These are phyloP conservation scores for Watsonalla binaria DNA, from an alignment of 2,888 invertebrate genomes.

Conservation along the genomic window DNA sequence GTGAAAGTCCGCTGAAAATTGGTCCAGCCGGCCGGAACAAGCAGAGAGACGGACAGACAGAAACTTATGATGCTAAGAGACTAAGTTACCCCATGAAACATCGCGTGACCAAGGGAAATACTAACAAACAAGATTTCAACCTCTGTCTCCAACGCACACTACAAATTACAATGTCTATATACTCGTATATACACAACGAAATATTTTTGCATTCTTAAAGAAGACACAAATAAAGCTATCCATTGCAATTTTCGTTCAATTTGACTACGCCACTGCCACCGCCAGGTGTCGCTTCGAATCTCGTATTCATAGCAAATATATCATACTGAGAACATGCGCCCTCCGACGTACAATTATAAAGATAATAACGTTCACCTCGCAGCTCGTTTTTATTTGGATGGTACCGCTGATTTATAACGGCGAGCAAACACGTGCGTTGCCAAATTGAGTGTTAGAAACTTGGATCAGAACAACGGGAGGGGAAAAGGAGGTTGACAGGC, in stretches of 20 bases:
- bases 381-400: conserved; percentile 71
- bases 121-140: too few species aligned
- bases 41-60: too few species aligned
- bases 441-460: conserved; percentile 11
- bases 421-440: conserved; percentile 15
- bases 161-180: too few species aligned
- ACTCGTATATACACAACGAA: too few species aligned
- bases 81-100: too few species aligned
- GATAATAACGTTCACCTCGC: conserved; percentile 76
- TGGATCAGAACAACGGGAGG: not conserved
- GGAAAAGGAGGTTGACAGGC: too few species aligned
- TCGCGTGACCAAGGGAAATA: too few species aligned
- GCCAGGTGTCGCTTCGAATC: conserved; percentile 71
- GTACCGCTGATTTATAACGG: conserved; percentile 68
- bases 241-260: conserved; percentile 28
- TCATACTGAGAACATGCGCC: conserved; percentile 47
- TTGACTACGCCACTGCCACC: conserved; percentile 47
- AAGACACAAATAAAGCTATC: conserved; percentile 9
- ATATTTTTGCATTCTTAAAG: too few species aligned
- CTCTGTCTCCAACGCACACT: too few species aligned
- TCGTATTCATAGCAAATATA: conserved; percentile 76
- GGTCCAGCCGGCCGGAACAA: too few species aligned
- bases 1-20: too few species aligned
- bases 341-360: conserved; percentile 78
- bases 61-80: too few species aligned